These are phyloP conservation scores for Cotesia vestalis DNA, from an alignment of 1,140 invertebrate genomes.

Conservation along the genomic window DNA sequence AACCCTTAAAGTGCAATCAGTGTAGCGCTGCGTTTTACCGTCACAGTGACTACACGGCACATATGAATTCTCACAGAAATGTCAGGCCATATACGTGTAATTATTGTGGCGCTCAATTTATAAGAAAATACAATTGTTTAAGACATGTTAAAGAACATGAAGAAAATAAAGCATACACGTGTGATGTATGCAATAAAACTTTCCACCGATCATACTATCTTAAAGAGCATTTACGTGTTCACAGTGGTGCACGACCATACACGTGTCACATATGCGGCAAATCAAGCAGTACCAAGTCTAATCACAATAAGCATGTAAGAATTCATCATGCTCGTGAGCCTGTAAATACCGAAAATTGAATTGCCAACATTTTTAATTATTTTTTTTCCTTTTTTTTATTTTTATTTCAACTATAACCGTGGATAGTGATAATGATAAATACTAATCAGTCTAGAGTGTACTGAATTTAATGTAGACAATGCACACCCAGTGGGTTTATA, in stretches of 20 bases:
- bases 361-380: slow-evolving; percentile 20
- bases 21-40: slow-evolving; percentile 85
- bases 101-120: slow-evolving; percentile 92
- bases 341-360: slow-evolving; percentile 82
- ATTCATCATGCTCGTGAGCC: slow-evolving; percentile 88
- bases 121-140: slow-evolving; percentile 90
- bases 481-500: not conserved
- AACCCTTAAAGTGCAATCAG: slow-evolving; percentile 85
- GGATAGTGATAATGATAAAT: not conserved
- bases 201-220: slow-evolving; percentile 89
- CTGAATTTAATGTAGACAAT: slow-evolving; percentile 6
- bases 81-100: slow-evolving; percentile 89
- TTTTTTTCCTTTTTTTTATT: not conserved
- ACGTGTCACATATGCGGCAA: slow-evolving; percentile 88
- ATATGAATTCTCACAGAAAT: slow-evolving; percentile 84
- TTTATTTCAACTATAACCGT: slow-evolving; percentile 3
- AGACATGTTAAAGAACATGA: slow-evolving; percentile 91
- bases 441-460: not conserved
- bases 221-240: slow-evolving; percentile 85
- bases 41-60: slow-evolving; percentile 80
- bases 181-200: slow-evolving; percentile 85
- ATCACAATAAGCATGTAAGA: slow-evolving; percentile 87
- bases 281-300: slow-evolving; percentile 85
- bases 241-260: slow-evolving; percentile 84
- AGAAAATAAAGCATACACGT: slow-evolving; percentile 86